Evolutionary conservation across 2,888 invertebrate genomes (phyloP).

Genomic region (Drosophila kambysellisi): DNA sequence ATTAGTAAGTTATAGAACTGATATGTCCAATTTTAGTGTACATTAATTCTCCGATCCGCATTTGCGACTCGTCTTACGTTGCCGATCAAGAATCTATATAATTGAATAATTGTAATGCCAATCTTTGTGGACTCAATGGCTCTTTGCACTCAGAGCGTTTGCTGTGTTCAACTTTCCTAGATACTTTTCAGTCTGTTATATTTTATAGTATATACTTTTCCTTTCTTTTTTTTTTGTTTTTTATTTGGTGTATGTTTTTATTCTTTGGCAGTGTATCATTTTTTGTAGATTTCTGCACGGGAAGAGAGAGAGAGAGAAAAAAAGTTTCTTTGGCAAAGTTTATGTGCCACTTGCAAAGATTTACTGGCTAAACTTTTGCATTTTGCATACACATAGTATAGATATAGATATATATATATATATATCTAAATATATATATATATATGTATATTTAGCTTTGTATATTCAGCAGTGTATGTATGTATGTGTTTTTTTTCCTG

Average conservation of each 20-base stretch:
- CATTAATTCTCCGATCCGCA: neutral
- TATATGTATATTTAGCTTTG: constrained; percentile 19
- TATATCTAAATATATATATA: constrained; percentile 24
- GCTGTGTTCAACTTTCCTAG: constrained; percentile 36
- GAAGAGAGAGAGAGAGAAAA: constrained; percentile 28
- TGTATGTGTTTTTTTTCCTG: constrained; percentile 13
- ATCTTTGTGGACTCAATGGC: constrained; percentile 32
- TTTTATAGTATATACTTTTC: constrained; percentile 22
- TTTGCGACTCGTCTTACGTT: neutral
- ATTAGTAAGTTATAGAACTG: neutral
- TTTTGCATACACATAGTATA: constrained; percentile 68
- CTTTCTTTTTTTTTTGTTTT: constrained; percentile 12
- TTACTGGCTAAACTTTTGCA: constrained; percentile 79
- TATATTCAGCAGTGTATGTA: neutral
- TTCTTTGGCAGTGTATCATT: constrained; percentile 73
- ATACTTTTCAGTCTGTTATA: constrained; percentile 46
- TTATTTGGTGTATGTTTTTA: constrained; percentile 36
- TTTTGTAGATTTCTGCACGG: constrained; percentile 64
- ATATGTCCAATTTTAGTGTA: neutral
- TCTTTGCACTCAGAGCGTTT: constrained; percentile 28
- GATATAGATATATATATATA: constrained; percentile 29
- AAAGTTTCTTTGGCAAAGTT: constrained; percentile 77
- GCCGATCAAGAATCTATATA: neutral
- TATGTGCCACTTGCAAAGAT: constrained; percentile 81
- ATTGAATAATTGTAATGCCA: constrained; percentile 17